Evolutionary conservation across 1,140 invertebrate species (phyloP), one percentile per base, ranked within the genome.

Genomic region (Dolichoris vasculosae): DNA sequence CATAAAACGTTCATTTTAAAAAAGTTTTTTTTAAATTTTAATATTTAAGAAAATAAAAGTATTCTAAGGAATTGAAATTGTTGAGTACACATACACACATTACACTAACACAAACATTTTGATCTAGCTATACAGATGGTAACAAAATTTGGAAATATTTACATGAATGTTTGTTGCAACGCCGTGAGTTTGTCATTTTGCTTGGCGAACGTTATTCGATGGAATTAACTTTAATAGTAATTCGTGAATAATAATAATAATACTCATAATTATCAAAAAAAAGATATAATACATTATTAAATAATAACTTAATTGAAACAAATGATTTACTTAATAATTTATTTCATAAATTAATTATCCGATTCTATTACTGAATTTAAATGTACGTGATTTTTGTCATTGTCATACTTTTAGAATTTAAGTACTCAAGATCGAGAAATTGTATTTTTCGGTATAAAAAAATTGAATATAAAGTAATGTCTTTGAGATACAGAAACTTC

Each of bases 71-170:
- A 67, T 82, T 82, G 15, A 51, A 82, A 82, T 78, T 83, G n/a
- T 63, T 83, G 32, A 83, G 35, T 83, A 83, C 75, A 86, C 73
- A 55, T 80, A 55, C 40, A 80, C 55, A 79, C 76, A 55, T 83
- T 77, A 86, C 76, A 86, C 82, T 32, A 63, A 86, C 85, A 82
- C 85, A 82, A 83, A 79, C 76, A 83, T 78, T 86, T 69, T 86
- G 63, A 51, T 86, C 67, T 51, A 86, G 35, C 51, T 83, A 73
- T 86, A 48, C 76, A 79, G 85, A 75, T 77, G 32, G 75, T 86
- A 86, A 81, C 35, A 75, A 64, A 85, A 63, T 78, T 86, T 86
- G 63, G 78, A 81, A 85, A 6, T 76, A 75, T 85, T 85, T 85
- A 40, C 83, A 85, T 80, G 77, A 79, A 80, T 85, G 69, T 75